Conservation (phyloP, 2,888 invertebrate species). For the Andrena dorsata region DNA sequence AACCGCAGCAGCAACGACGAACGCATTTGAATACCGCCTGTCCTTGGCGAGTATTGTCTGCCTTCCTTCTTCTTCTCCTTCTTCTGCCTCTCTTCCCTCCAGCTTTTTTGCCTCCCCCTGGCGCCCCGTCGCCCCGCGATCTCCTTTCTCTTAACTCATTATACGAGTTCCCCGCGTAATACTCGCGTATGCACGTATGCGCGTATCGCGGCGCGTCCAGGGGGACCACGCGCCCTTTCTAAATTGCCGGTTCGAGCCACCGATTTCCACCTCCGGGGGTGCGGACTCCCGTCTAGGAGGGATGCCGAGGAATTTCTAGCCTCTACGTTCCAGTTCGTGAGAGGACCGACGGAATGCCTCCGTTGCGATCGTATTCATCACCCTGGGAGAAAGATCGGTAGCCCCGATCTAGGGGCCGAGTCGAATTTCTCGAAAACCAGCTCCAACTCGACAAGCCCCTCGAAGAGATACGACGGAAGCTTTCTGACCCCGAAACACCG, state of each 20-base stretch:
- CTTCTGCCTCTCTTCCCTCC: constrained; percentile 40
- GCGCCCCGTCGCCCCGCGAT: constrained; percentile 37
- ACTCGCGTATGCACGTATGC: constrained; percentile 14
- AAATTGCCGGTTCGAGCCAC: constrained; percentile 49
- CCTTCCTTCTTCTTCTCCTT: constrained; percentile 68
- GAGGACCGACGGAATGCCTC: background rate
- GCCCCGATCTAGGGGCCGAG: constrained; percentile 29
- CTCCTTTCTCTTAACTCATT: constrained; percentile 66
- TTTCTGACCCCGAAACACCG: constrained; percentile 8
- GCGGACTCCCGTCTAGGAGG: constrained; percentile 5
- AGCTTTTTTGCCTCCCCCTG: constrained; percentile 25
- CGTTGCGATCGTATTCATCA: constrained; percentile 34
- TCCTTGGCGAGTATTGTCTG: constrained; percentile 77
- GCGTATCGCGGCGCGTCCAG: constrained; percentile 13
- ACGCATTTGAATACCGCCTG: constrained; percentile 79
- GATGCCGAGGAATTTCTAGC: constrained; percentile 4
- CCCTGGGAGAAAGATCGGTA: constrained; percentile 41
- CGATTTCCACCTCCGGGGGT: constrained; percentile 46
- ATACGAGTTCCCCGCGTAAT: constrained; percentile 56
- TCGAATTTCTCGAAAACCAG: constrained; percentile 43
- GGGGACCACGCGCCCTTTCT: constrained; percentile 52
- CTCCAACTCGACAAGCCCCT: background rate
- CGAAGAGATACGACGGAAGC: background rate
- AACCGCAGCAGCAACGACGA: constrained; percentile 69
- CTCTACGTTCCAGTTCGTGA: background rate